Evolutionary conservation across 2,797 vertebrate species (phyloP), one percentile per base, ranked within the genome.

Genomic region (Melanotaenia maccullochi): DNA sequence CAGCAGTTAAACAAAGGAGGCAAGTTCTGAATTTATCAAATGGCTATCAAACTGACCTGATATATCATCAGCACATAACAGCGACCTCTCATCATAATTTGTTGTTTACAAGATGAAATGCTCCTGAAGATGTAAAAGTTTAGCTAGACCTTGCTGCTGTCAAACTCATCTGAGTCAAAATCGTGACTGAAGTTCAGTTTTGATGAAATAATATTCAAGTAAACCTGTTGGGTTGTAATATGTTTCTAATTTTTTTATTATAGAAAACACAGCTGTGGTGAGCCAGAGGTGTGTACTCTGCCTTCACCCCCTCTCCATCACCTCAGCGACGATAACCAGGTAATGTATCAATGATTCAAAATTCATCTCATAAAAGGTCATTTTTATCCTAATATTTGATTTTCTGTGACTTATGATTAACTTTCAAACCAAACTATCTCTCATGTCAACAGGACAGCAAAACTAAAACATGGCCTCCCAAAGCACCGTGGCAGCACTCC

Each of bases 391-490:
- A 14, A 40, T 24, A 49, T 49, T 54, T 52, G 14, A 30, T 20
- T 49, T 3, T 18, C 14, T 47, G 9, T 40, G 9, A 33, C 42
- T 6, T 54, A 5, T 56, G 14, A 35, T 30, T 44, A 11, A 57
- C 24, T 66, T 8, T 44, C 12, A 9, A 44, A 24, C 1, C 3
- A 6, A 49, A 49, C 9, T 22, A 12, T 22, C 28, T 62, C 7
- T 74, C 7, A 51, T n/a, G 52, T 63, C 74, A n/a, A 61, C 93
- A 99, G 98, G 98, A 99, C 71, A 97, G 96, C 85, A 99, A 99
- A 95, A 99, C 97, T 87, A 99, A 99, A 95, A 99, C 98, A 0
- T 99, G 98, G 98, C 98, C 98, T 24, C 98, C 98, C 2, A 99
- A 99, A 92, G 98, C 97, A 0, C 98, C 98, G 0, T 99, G 98